Conservation (phyloP, 2,113 vertebrate species). For the crab-eating macaque (Macaca fascicularis) region T2T-MFA8v1.1 NC_088379.1:47651001-47651500, state of each 20-base stretch:
- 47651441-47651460: not conserved
- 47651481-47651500: constrained; percentile 20
- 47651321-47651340: not conserved
- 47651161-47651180: not conserved
- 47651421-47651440: not conserved
- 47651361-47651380: not conserved
- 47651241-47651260: too few species aligned
- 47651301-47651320: not conserved
- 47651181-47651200: not conserved
- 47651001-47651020: not conserved
- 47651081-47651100: not conserved
- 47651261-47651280: fast-evolving
- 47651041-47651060: not conserved
- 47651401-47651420: not conserved
- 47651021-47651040: not conserved
- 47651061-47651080: not conserved
- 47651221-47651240: not conserved
- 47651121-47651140: not conserved
- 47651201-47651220: too few species aligned
- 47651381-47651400: not conserved
- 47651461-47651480: not conserved
- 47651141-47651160: not conserved
- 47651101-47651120: too few species aligned
- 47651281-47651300: not conserved
- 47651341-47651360: not conserved